These are phyloP conservation scores for Brachionus sp. DNA, from an alignment of 1,140 invertebrate species.

Conservation along the genomic window DNA sequence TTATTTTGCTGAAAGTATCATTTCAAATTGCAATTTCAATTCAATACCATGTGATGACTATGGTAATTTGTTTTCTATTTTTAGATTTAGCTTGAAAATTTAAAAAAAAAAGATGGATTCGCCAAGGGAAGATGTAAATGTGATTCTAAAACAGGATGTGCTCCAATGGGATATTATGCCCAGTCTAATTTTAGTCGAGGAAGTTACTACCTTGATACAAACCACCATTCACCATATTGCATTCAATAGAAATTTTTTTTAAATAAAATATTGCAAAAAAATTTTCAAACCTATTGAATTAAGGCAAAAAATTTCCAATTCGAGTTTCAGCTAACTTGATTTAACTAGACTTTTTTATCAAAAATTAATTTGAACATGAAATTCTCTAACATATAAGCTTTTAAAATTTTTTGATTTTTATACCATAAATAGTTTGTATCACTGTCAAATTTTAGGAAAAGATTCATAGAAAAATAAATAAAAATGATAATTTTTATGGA, in stretches of 20 bases:
- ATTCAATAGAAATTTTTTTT: background rate
- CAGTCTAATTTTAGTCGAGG: background rate
- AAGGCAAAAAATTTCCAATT: background rate
- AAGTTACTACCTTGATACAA: conserved; percentile 39
- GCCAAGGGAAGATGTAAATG: conserved; percentile 2
- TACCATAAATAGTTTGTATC: too few relatives aligned
- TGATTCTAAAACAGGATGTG: background rate
- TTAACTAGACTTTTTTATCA: background rate
- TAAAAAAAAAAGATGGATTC: background rate
- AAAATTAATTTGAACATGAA: too few relatives aligned
- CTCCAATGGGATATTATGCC: conserved; percentile 43
- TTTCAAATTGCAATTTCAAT: background rate
- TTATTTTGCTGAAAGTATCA: conserved; percentile 35
- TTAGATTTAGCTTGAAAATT: background rate
- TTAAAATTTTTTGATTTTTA: too few relatives aligned
- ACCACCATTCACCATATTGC: conserved; percentile 37
- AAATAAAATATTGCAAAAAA: background rate
- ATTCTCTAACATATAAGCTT: too few relatives aligned
- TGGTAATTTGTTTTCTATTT: background rate
- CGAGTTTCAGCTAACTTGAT: background rate
- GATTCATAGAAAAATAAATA: too few relatives aligned
- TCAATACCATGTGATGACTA: conserved; percentile 24
- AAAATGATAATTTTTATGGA: too few relatives aligned
- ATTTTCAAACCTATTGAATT: too few relatives aligned
- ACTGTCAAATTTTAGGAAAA: too few relatives aligned